Evolutionary conservation across 2,797 vertebrate genomes (phyloP).

Genomic region (Hemitrygon akajei): DNA sequence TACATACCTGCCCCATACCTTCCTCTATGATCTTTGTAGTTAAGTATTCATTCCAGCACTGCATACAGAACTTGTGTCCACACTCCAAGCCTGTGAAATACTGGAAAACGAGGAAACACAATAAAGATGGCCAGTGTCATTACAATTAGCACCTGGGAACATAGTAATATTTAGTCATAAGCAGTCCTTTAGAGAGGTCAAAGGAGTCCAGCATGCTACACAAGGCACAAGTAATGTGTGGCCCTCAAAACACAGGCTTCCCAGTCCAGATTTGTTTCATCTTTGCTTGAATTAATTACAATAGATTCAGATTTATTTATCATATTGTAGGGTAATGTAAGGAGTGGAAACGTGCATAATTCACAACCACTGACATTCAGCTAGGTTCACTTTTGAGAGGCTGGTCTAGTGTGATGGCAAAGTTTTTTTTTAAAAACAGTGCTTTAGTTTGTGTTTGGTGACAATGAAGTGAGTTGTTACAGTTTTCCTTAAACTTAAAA

Average conservation of each 20-base stretch:
- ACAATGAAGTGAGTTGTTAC: too few species aligned
- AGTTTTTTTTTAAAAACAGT: too few species aligned
- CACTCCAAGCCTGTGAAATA: conserved; percentile 98
- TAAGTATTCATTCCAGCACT: conserved; percentile 99
- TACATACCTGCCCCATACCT: conserved; percentile 98
- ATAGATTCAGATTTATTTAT: too few species aligned
- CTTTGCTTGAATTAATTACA: background rate
- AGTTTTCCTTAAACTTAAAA: too few species aligned
- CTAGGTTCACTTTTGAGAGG: too few species aligned
- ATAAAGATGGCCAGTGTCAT: background rate
- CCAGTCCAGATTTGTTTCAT: background rate
- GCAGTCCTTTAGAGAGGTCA: background rate
- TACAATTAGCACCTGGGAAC: background rate
- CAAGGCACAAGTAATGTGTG: background rate
- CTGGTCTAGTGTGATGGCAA: too few species aligned
- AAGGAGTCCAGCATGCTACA: background rate
- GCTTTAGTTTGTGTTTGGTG: too few species aligned
- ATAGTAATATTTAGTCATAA: background rate
- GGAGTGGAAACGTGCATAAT: too few species aligned
- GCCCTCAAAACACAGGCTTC: background rate
- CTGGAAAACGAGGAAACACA: conserved; percentile 58
- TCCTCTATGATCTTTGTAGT: conserved; percentile 99
- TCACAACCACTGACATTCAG: too few species aligned
- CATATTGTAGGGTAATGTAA: too few species aligned
- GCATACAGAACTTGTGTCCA: conserved; percentile 99